Evolutionary conservation across 2,888 invertebrate genomes (phyloP).

Genomic region (Tenodera sinensis): DNA sequence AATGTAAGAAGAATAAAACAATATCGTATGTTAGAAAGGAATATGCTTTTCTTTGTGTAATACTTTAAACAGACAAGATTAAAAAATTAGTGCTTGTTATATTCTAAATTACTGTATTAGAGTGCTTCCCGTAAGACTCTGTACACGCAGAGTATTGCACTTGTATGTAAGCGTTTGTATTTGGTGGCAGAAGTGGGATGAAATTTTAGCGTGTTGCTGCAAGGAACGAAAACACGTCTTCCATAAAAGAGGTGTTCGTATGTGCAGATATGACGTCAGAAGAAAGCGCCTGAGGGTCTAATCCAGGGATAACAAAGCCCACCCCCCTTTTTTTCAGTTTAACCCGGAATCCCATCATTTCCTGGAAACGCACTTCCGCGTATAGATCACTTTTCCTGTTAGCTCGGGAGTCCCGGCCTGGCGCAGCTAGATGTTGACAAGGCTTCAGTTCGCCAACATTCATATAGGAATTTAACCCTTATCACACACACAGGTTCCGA

Average conservation of each 20-base stretch:
- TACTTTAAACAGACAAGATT: too few species aligned
- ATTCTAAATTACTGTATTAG: too few species aligned
- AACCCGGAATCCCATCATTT: not conserved
- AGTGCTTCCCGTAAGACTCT: too few species aligned
- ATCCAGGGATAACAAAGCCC: not conserved
- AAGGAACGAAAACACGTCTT: not conserved
- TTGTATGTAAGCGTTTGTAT: not conserved
- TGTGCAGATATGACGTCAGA: not conserved
- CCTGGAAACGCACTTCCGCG: not conserved
- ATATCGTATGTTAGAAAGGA: too few species aligned
- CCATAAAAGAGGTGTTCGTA: not conserved
- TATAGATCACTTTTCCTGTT: not conserved
- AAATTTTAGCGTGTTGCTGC: not conserved
- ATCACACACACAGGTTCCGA: constrained; percentile 39
- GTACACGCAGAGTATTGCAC: too few species aligned
- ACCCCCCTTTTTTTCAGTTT: not conserved
- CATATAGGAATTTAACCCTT: constrained; percentile 51
- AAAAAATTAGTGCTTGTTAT: too few species aligned
- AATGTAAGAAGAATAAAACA: too few species aligned
- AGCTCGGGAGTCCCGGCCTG: not conserved
- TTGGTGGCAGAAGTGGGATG: not conserved
- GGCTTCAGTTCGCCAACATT: constrained; percentile 40
- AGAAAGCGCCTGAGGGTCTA: not conserved
- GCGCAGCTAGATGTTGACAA: constrained; percentile 30
- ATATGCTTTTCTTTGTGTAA: too few species aligned